phyloP scores from a whole-genome alignment of 2,797 vertebrate genomes.

The Poecilia velifera region DNA sequence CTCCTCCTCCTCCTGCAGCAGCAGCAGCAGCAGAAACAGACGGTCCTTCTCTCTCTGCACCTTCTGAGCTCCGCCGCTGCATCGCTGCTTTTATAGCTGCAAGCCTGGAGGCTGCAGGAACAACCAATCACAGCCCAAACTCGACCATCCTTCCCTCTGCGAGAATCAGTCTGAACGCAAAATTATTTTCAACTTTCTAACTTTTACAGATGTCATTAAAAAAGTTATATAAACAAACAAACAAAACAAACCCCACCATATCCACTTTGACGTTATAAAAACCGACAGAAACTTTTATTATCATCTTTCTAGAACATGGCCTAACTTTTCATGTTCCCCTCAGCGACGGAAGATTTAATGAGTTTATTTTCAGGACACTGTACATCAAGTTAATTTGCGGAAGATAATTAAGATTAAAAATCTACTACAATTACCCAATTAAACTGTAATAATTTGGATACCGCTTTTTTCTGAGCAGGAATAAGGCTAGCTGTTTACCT shows the following conservation, averaged over 20 bases:
- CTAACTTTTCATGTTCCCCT: no score
- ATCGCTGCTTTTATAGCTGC: constrained; percentile 51
- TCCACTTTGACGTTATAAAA: not conserved
- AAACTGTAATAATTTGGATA: not conserved
- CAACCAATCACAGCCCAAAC: constrained; percentile 62
- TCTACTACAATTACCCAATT: not conserved
- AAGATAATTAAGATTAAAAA: no score
- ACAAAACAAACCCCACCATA: not conserved
- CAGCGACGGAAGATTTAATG: not conserved
- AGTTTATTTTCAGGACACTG: not conserved
- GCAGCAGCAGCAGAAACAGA: constrained; percentile 1
- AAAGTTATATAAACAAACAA: not conserved
- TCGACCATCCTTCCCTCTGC: constrained; percentile 22
- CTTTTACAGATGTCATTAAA: not conserved
- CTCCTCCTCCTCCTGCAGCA: not conserved
- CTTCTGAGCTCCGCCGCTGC: constrained; percentile 27
- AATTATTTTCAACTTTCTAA: not conserved
- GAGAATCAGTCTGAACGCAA: no score
- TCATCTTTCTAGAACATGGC: not conserved
- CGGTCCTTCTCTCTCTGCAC: not conserved
- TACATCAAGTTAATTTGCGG: not conserved
- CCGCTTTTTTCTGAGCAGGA: not conserved
- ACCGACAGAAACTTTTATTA: not conserved
- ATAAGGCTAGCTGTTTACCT: not conserved
- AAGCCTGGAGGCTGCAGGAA: constrained; percentile 41